Percentiles rank a stretch among this genome's conserved stretches.
These are phyloP conservation scores for Poeciliopsis occidentalis DNA, from an alignment of 2,113 vertebrate genomes.

Conservation along the genomic window DNA sequence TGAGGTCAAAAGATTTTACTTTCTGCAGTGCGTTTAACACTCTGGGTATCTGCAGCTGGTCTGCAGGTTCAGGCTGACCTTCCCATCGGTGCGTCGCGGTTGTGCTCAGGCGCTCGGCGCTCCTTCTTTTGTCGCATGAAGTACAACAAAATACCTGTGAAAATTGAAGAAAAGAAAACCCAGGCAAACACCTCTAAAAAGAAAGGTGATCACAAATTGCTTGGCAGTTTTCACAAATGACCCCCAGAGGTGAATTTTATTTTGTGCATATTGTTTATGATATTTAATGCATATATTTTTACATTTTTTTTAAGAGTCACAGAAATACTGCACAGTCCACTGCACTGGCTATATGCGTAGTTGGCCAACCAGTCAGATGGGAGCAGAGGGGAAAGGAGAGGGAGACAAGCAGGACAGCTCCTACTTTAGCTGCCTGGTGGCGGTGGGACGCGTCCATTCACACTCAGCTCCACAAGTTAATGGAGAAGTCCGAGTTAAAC, in stretches of 20 bases:
- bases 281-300: neutral
- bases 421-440: conserved; percentile 89
- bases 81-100: conserved; percentile 79
- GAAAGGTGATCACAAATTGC: conserved; percentile 79
- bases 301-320: conserved; percentile 77
- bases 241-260: neutral
- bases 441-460: conserved; percentile 86
- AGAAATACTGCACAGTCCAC: conserved; percentile 90
- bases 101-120: conserved; percentile 88
- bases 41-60: conserved; percentile 76
- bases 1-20: neutral
- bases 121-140: conserved; percentile 94
- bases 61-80: conserved; percentile 89
- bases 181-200: conserved; percentile 83
- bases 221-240: neutral
- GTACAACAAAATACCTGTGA: conserved; percentile 82
- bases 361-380: conserved; percentile 86
- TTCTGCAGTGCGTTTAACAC: conserved; percentile 8
- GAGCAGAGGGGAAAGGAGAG: conserved; percentile 83
- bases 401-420: conserved; percentile 82
- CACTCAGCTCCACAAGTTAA: conserved; percentile 81
- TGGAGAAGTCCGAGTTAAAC: conserved; percentile 85
- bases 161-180: conserved; percentile 84
- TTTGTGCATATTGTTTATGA: neutral
- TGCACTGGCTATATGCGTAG: conserved; percentile 91